Base-by-base conservation (phyloP, 1,140 invertebrate species). In the Dryas iulia region DNA sequence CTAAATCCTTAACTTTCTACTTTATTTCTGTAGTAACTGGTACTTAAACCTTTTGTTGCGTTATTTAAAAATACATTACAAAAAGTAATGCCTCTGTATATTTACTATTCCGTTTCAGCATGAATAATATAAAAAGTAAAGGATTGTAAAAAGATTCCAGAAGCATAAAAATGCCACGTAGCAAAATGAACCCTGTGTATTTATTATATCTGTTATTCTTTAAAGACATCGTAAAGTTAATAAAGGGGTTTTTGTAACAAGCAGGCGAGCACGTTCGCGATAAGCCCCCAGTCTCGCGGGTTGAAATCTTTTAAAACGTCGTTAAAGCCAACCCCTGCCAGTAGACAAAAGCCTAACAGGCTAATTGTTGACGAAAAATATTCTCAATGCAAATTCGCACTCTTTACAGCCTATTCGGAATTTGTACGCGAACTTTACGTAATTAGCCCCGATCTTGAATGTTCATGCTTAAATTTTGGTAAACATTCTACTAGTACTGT, bases 341-440 rank as follows among this genome's bases (percentile, higher is more conserved):
- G 77, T 78, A 88, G 87, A 89, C 86, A 88, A 90, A 89, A 80
- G 81, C 83, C 80, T 83, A 81, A 84, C 84, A 74, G 82, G 79
- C 84, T 91, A 90, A 90, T 91, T 90, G 85, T 86, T 90, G 84
- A 87, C 82, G 87, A 87, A 86, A 89, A 88, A 89, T 87, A 88
- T 88, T 84, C 83, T 84, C 81, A 79, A 89, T 90, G 87, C 85
- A 91, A 90, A 90, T 91, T 89, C 81, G 59, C 79, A 81, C 85
- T 86, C 82, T 89, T 89, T 87, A 91, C 84, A 83, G 80, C 78
- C 82, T 80, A 87, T 90, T 90, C 76, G 59, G 74, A 89, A 89
- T 90, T 88, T 90, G 87, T 89, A 87, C 78, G 56, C 78, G 47
- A 74, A 76, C 79, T 86, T 85, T 82, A 79, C 71, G 81, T 83